Base-by-base conservation (phyloP, 2,113 vertebrate genomes). In the Poeciliopsis retropinna region DNA sequence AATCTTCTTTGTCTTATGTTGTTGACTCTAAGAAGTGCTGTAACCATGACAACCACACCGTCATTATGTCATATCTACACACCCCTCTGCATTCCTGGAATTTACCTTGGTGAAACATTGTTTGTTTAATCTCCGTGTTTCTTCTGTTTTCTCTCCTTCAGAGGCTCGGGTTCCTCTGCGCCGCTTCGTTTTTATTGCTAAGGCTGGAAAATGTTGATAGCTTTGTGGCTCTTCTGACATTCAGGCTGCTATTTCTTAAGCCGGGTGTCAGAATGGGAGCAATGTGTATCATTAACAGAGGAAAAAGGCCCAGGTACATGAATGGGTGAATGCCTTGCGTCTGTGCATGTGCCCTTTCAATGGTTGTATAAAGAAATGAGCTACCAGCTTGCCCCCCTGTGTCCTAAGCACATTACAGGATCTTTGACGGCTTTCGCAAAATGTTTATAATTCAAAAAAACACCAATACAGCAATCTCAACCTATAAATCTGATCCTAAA, bases 21-120 rank as follows among this genome's bases (percentile, higher is more conserved):
- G 39, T 14, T 4, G 4, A 15, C 13, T 41, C 14, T 41, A 41
- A 41, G 39, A 41, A 41, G 39, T 15, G 32, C 61, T 77, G 81
- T 89, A 87, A 87, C 88, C 74, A 88, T 90, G 82, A 84, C 80
- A 85, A 85, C 78, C 62, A 70, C 47, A 47, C n/a, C 22, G 63
- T 66, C 31, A 65, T 69, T 81, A 28, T 64, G 85, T 70, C 69
- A n/a, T 7, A 60, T 15, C 60, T 64, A 39, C 34, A 12, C 9
- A 37, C 11, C 34, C 34, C 34, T 37, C 34, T 41, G 34, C 14
- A 30, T 37, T 62, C 68, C 31, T 22, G n/a, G 66, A 73, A 4
- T 80, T n/a, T 70, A 74, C 47, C 39, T 76, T 54, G 30, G 27
- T 15, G 71, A 25, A 69, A 44, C 64, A 67, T 72, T 72, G 29